These are phyloP conservation scores for Gadus macrocephalus DNA, from an alignment of 2,113 vertebrate species.

Conservation along the genomic window DNA sequence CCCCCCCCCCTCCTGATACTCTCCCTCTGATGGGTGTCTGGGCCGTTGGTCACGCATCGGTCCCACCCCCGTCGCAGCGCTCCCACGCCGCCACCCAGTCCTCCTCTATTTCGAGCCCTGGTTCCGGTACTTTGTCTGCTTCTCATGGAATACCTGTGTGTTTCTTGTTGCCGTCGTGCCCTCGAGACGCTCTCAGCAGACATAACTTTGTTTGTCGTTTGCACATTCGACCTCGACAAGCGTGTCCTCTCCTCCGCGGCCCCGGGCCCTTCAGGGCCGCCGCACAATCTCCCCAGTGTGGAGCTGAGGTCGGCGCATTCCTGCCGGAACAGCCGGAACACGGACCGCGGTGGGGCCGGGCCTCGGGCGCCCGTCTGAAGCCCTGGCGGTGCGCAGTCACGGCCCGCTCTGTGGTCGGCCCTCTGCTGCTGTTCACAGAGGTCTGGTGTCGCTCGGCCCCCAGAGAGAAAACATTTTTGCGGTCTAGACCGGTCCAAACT, in stretches of 20 bases:
- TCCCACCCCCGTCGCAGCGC: not conserved
- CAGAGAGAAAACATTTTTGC: not conserved
- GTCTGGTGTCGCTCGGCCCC: too few species aligned
- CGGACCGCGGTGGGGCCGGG: too few species aligned
- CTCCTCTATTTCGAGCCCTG: not conserved
- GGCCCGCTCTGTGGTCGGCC: too few species aligned
- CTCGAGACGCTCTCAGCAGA: slow-evolving; percentile 1
- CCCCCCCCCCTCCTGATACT: too few species aligned
- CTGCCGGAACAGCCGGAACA: too few species aligned
- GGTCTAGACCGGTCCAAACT: slow-evolving; percentile 22
- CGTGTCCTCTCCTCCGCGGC: not conserved
- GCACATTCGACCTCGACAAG: slow-evolving; percentile 29
- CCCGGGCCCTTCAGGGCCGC: not conserved
- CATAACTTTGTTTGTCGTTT: slow-evolving; percentile 5
- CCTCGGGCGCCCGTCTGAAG: too few species aligned
- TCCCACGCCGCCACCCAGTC: not conserved
- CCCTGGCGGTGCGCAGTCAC: too few species aligned
- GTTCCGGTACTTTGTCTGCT: slow-evolving; percentile 44
- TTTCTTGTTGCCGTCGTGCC: not conserved
- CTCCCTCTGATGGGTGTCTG: too few species aligned
- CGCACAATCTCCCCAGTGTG: slow-evolving; percentile 25
- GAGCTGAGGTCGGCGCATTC: too few species aligned
- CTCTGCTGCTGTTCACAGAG: too few species aligned
- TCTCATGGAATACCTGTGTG: slow-evolving; percentile 22
- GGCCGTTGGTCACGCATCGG: too few species aligned